Conservation (phyloP, 2,888 invertebrate species). For the Drosophila cracens region DNA sequence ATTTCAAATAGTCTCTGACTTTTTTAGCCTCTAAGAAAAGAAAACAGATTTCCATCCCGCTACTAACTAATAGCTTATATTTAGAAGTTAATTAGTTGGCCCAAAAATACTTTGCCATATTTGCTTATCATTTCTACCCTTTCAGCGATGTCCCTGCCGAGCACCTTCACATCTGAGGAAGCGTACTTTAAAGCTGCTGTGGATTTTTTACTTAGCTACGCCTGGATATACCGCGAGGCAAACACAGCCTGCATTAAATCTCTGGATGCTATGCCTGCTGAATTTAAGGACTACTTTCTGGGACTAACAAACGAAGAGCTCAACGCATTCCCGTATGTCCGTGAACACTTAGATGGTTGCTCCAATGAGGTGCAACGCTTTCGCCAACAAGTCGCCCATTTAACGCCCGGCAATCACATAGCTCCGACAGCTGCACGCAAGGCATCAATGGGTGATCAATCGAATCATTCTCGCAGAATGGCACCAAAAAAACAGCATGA, state of each 20-base stretch:
- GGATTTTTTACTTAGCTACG: constrained; percentile 87
- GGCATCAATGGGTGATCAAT: not conserved
- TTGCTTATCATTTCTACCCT: constrained; percentile 7
- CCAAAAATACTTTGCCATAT: not conserved
- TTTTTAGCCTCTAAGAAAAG: not conserved
- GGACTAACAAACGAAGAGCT: constrained; percentile 84
- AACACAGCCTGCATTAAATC: constrained; percentile 88
- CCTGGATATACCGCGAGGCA: constrained; percentile 88
- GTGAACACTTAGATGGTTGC: constrained; percentile 27
- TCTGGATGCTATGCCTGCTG: constrained; percentile 86
- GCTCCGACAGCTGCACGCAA: not conserved
- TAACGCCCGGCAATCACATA: constrained; percentile 61
- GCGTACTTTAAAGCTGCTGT: constrained; percentile 87
- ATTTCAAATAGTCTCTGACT: not conserved
- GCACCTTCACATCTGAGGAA: constrained; percentile 57
- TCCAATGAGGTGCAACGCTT: constrained; percentile 42
- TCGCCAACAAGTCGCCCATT: constrained; percentile 70
- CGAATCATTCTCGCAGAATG: constrained; percentile 74
- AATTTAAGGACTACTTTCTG: constrained; percentile 86
- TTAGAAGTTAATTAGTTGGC: not conserved
- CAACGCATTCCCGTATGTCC: constrained; percentile 85
- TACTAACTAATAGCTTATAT: not conserved
- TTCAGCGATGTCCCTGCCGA: constrained; percentile 83
- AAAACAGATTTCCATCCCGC: not conserved
- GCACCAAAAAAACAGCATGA: constrained; percentile 90